Evolutionary conservation across 2,888 invertebrate species (phyloP), one percentile per base, ranked within the genome.

Genomic region (Aphidius colemani): DNA sequence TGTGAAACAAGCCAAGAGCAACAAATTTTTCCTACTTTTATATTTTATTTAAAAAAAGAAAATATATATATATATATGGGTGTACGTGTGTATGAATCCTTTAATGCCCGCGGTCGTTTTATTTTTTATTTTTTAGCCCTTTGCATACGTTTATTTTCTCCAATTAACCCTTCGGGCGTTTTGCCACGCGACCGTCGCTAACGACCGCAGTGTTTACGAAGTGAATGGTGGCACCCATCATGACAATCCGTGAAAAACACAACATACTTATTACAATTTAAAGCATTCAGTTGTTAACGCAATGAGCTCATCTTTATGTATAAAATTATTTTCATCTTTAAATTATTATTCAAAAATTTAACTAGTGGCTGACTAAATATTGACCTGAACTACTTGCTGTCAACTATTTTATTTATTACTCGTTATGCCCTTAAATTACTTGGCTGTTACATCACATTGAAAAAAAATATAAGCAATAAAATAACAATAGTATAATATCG

Each of bases 151-250:
- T 76, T 75, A 76, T 75, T 75, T 75, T 78, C 75, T 80, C 79
- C 80, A 80, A 80, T 79, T 79, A 80, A 79, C 79, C 78, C 78
- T 78, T 78, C 76, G 75, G 75, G 77, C 74, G 73, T 74, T 70
- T 74, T 66, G 75, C 69, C 74, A 74, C 75, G 75, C 73, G 73
- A 76, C 77, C 75, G 65, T 70, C 77, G 74, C 78, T 79, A 78
- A 75, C 74, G 77, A 76, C 75, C 76, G 72, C 72, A 70, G 69
- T 75, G 75, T 74, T 76, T 77, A 76, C 72, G 63, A 69, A 69
- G 66, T 66, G 53, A 68, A 67, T 67, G 64, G 66, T 66, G 4
- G 3, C 30, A 30, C 30, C 30, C 30, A 30, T 30, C 30, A 66
- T 61, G 53, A 59, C 55, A 56, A 64, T 59, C 65, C 66, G 56